Evolutionary conservation across 2,113 vertebrate species (phyloP).

Genomic region (Isurus oxyrinchus): DNA sequence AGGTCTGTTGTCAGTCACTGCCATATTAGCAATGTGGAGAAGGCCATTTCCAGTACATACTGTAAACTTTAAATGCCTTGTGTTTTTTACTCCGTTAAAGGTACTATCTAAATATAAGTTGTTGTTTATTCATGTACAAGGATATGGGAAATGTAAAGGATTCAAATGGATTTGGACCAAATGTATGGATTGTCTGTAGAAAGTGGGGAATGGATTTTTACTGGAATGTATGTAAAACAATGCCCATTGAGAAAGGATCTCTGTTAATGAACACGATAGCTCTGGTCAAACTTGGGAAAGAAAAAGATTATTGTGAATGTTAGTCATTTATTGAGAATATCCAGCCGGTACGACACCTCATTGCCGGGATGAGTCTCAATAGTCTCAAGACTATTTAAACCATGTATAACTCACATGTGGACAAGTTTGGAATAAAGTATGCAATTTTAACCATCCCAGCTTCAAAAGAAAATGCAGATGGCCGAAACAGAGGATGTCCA

Average conservation of each 20-base stretch:
- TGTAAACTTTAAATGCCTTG: background rate
- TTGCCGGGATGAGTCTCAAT: background rate
- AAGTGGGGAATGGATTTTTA: background rate
- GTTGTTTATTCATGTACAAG: background rate
- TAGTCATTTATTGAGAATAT: background rate
- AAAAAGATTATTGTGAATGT: background rate
- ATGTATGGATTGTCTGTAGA: background rate
- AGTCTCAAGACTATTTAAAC: background rate
- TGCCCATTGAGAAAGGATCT: background rate
- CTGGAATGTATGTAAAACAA: background rate
- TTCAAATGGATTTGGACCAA: background rate
- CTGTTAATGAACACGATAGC: background rate
- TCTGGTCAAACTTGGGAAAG: background rate
- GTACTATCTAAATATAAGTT: background rate
- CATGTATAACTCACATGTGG: background rate
- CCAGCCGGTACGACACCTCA: background rate
- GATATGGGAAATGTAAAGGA: background rate
- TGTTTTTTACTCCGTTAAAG: background rate
- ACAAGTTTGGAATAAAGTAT: background rate
- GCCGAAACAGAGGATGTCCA: background rate
- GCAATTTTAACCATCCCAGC: background rate
- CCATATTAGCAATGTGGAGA: background rate
- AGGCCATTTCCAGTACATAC: too few relatives aligned
- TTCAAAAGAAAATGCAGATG: background rate
- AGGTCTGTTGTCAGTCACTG: background rate